Evolutionary conservation across 2,797 vertebrate genomes (phyloP), one percentile per base, ranked within the genome.

Genomic region (Brachyrhaphis roseni): DNA sequence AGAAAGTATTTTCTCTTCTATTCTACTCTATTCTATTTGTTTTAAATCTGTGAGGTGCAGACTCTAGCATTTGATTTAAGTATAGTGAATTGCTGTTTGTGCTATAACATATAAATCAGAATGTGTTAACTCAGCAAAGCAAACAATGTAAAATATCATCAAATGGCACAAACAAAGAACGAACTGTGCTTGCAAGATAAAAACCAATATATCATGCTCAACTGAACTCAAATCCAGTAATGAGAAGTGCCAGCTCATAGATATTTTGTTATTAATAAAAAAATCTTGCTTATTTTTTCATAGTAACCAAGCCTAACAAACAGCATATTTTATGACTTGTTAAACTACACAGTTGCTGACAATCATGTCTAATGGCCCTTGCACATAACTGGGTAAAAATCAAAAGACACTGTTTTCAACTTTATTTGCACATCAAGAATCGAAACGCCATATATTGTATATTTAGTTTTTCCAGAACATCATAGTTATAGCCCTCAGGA

Each of bases 121-220:
- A 71, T n/a, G 26, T n/a, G 12, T 23, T 45, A 45, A 43, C 6
- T 71, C 23, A 45, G 26, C 68, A 43, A 70, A 45, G 11, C 43
- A 45, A 68, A 68, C 26, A 68, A 68, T 26, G 41, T 41, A 71
- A 71, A 66, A 45, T 16, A 28, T 7, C 13, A 43, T 45, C 10
- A 71, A n/a, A 71, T 71, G 26, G 23, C 20, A 71, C 41, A 71
- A 43, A 70, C 66, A 70, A 45, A 71, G 20, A 71, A 71, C 45
- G 41, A 71, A n/a, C 2, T 6, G 23, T 43, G 66, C 26, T 70
- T 70, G 66, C 20, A n/a, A 45, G 2, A 43, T n/a, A 43, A n/a
- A 43, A 43, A 10, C 5, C 23, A 70, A 43, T 45, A 28, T n/a
- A 45, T n/a, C 23, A 70, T 43, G 64, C 41, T 70, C 26, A 43